Base-by-base conservation (phyloP, 1,140 invertebrate species). In the Camponotus floridanus region DNA sequence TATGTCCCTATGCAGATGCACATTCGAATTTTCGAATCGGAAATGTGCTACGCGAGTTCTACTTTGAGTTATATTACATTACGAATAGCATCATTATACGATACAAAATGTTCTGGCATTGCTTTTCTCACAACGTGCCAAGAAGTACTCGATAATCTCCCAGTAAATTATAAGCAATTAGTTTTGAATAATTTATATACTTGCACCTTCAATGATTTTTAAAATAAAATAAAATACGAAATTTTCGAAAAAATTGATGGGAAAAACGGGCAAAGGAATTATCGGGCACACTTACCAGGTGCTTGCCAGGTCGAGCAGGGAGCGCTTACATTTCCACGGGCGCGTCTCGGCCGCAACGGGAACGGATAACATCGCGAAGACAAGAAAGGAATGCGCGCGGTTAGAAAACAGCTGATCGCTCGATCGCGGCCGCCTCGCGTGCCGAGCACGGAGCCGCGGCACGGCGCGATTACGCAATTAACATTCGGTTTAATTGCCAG, bases 401-500 rank as follows among this genome's bases (percentile, higher is more conserved):
- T 55, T 48, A 61, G 74, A 31, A 42, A 88, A 62, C 85, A 89
- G 78, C 87, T 76, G 88, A 89, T 89, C 88, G 83, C 79, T 73
- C 65, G 87, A 87, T 88, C 78, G 70, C 76, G 83, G 85, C 76
- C 11, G 79, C 61, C 78, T 90, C 87, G 88, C 87, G 88, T 90
- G 88, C 76, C 31, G 21, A 33, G 67, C 26, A 26, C 55, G 36
- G 59, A 74, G 55, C 70, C 70, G 21, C 61, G 61, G 70, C 70
- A 74, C 81, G 55, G 67, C 18, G 15, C 67, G 78, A 90, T 90
- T 90, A 90, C 74, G 88, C 79, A 88, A 90, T 90, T 90, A 90
- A 90, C 87, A 90, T 89, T 90, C 87, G 74, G 78, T 84, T 90
- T 90, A 90, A 90, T 90, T 90, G 87, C 85, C 71, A 62, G 81